Base-by-base conservation (phyloP, 2,113 vertebrate species). In the Copsychus sechellarum region DNA sequence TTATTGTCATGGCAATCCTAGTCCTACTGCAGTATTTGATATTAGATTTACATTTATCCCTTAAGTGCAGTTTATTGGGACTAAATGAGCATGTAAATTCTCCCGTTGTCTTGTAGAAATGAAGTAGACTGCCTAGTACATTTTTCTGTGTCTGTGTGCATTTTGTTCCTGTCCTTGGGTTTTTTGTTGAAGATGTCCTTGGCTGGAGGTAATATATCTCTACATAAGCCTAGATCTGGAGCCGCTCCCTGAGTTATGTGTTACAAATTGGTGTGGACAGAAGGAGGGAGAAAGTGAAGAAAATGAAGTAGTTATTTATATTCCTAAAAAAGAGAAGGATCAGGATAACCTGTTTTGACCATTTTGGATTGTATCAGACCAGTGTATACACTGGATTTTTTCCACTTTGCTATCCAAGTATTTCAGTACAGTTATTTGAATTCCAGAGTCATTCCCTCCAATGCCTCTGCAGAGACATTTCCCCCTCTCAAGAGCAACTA, bases 351-450 rank as follows among this genome's bases (percentile, higher is more conserved):
- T 64, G 9, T 45, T 94, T 80, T 90, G 70, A 72, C 40, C 2
- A 1, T 26, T 82, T 14, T 34, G 36, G 54, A 16, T 85, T 92
- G 29, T 70, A 28, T 92, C 88, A 91, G 73, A 47, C 53, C 31
- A 54, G 12, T 69, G 65, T 87, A 34, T 70, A 34, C 14, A 22
- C 12, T 69, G 34, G 45, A 19, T 48, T 54, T 94, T 96, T 95
- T 95, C 88, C 90, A 67, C 22, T 86, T 96, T 0, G 1, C 58
- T 91, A 3, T 97, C 92, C 93, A 96, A 95, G 51, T 69, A 29
- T 83, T 94, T 87, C 57, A 73, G 61, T 85, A 65, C 61, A 60
- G 54, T 92, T 95, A 72, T 66, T 92, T 85, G 87, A 94, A 94
- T 95, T 94, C 95, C 78, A 24, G 54, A 66, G 33, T 65, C 19